Base-by-base conservation (phyloP, 2,888 invertebrate species). In the Lochmaea capreae region DNA sequence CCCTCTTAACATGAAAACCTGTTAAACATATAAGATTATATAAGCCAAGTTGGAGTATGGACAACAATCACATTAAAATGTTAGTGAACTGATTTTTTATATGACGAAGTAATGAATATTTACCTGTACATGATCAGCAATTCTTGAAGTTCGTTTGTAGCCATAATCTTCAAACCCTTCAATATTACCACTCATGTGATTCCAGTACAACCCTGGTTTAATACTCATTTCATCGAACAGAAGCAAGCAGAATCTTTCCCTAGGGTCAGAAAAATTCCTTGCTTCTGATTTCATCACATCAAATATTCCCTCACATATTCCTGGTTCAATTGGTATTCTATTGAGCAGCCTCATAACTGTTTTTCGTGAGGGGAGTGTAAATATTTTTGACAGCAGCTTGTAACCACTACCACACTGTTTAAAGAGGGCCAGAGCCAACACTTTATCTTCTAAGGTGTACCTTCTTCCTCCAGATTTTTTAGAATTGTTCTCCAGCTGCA, bases 181-280 rank as follows among this genome's bases (percentile, higher is more conserved):
- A 26, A 43, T 42, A 65, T 43, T 65, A 46, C 43, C 33, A 42
- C 22, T 43, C n/a, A n/a, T n/a, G n/a, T n/a, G n/a, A n/a, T n/a
- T n/a, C 54, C 14, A 11, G 16, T 54, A 54, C 42, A 42, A 43
- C 43, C 43, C 43, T 58, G 78, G 75, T 22, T 75, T 54, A 9
- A 78, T 52, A 22, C 70, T 63, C 65, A 80, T 77, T 72, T 80
- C 78, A 68, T 80, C 79, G 57, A 78, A 78, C 39, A 75, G 33
- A 3, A 79, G 11, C 10, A 71, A 10, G 69, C 74, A 78, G 6
- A 58, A 67, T 63, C 72, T 72, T 57, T 74, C 58, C 12, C 18
- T 22, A 33, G 61, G 57, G 33, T n/a, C 39, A 49, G 42, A 68
- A 58, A 67, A 59, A 12, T 59, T 18, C 9, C 12, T 59, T 22